Conservation (phyloP, 2,888 invertebrate species). For the Psococerastis gibbosa region DNA sequence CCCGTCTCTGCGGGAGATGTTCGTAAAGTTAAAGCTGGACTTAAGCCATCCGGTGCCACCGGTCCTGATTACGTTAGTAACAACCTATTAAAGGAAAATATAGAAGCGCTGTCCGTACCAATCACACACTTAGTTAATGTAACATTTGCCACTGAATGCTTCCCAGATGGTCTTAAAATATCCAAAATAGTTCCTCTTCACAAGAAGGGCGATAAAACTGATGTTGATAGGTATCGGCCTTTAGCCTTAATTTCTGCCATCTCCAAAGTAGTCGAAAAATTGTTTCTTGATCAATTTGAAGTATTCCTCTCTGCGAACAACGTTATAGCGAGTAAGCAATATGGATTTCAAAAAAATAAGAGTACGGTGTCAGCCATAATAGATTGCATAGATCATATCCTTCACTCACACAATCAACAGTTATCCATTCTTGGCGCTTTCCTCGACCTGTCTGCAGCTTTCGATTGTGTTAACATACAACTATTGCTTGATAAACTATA, state of each 20-base stretch:
- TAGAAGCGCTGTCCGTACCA: neutral
- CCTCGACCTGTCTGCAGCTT: neutral
- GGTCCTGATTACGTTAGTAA: neutral
- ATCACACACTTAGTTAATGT: neutral
- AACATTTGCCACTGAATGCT: slow-evolving; percentile 10
- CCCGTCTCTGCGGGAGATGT: neutral
- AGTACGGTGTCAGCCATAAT: too few relatives aligned
- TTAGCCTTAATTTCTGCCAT: slow-evolving; percentile 9
- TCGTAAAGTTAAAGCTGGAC: neutral
- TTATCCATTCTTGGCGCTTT: neutral
- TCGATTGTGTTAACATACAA: neutral
- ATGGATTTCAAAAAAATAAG: neutral
- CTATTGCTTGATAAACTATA: neutral
- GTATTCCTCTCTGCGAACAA: neutral
- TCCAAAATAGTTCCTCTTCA: slow-evolving; percentile 2
- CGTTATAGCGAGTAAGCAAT: neutral
- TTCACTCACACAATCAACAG: too few relatives aligned
- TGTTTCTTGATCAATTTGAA: neutral
- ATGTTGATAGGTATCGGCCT: slow-evolving; percentile 11
- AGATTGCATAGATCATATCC: too few relatives aligned
- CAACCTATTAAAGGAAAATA: neutral
- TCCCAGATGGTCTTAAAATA: slow-evolving; percentile 2
- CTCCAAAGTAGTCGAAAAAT: slow-evolving; percentile 6
- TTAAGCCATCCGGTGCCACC: neutral
- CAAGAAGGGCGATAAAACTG: slow-evolving; percentile 10